These are phyloP conservation scores for Piprites chloris DNA, from an alignment of 2,113 vertebrate species.

Conservation along the genomic window DNA sequence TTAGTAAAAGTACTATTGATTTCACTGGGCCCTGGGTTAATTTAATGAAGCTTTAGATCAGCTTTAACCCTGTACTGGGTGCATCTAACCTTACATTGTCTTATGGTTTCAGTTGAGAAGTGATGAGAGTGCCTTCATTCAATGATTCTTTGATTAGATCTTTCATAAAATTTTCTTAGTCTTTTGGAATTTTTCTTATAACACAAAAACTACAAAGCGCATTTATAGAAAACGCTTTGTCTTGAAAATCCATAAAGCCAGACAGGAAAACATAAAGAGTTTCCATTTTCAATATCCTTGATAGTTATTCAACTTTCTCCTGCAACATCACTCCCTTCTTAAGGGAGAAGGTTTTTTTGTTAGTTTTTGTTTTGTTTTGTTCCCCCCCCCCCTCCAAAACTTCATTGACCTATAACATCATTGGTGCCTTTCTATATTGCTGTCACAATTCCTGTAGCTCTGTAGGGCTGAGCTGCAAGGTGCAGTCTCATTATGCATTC, in stretches of 20 bases:
- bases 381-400: background rate
- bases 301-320: background rate
- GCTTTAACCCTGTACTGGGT: background rate
- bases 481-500: background rate
- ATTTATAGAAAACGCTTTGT: background rate
- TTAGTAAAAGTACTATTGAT: background rate
- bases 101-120: background rate
- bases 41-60: background rate
- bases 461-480: background rate
- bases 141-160: background rate
- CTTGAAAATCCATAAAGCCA: background rate
- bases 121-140: background rate
- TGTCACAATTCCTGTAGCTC: background rate
- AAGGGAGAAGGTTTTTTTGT: rapidly evolving
- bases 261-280: background rate
- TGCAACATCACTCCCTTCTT: background rate
- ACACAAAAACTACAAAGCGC: background rate
- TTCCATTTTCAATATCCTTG: background rate
- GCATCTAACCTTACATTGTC: background rate
- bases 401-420: background rate
- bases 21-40: background rate
- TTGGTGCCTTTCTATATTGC: background rate
- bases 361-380: background rate
- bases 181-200: background rate
- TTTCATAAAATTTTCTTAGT: background rate